Evolutionary conservation across 2,113 vertebrate species (phyloP), one percentile per base, ranked within the genome.

Genomic region (Micromys minutus): DNA sequence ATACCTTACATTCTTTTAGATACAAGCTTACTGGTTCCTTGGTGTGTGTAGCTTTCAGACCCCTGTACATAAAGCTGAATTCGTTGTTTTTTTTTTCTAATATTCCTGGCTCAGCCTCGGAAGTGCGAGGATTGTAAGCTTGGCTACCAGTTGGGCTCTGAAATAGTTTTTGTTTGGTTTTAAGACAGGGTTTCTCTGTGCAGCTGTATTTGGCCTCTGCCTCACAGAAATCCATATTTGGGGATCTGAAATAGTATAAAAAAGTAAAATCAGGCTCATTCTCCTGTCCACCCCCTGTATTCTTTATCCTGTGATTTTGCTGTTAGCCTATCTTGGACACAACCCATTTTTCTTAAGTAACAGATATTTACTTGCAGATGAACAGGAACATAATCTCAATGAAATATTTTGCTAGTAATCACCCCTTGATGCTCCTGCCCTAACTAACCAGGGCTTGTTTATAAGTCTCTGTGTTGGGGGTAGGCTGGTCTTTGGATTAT

Each of bases 321-420:
- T 52, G 52, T 85, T 47, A 76, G 42, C 13, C 31, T 15, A 76
- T 86, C 55, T 79, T 87, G 63, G 90, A 34, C 39, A 22, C 0
- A 13, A 39, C 13, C 42, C 4, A 11, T 84, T 67, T 95, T 74
- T 71, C 79, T 55, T 89, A 67, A 83, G 71, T 36, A 89, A 59
- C 90, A 63, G 47, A 29, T 88, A 69, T 79, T 91, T 97, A 93
- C 50, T 69, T 69, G 91, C 57, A 79, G 55, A 81, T 87, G 87
- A 94, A 93, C 76, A 61, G 34, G 69, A 81, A 29, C 87, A 9
- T 7, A 45, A 61, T n/a, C 55, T 47, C 89, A 17, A 77, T 93
- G 42, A 88, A 92, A 57, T 74, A 36, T 86, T 93, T 93, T 93
- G 88, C 24, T 47, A 63, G 34, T 90, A 72, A 39, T 72, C 36